A percentile compares a stretch with the other conserved stretches of the same genome.
Conservation (phyloP, 2,797 vertebrate species). For the Zenarchopterus dispar region DNA sequence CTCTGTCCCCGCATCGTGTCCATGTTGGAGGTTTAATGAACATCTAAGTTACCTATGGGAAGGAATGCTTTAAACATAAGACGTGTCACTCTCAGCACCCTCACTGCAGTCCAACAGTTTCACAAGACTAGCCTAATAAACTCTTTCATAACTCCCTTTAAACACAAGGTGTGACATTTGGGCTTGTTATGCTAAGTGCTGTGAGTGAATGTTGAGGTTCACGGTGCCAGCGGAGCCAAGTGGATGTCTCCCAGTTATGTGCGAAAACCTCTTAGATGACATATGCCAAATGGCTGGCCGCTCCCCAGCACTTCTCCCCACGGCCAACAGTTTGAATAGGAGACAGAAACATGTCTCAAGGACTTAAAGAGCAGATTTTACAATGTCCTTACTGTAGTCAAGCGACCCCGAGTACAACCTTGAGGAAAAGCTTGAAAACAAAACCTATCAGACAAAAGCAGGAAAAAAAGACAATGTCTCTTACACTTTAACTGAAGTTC, state of each 20-base stretch:
- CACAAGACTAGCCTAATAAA: constrained; percentile 14
- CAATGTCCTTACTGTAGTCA: constrained; percentile 42
- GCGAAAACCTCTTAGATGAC: constrained; percentile 72
- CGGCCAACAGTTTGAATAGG: constrained; percentile 24
- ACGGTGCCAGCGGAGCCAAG: constrained; percentile 40
- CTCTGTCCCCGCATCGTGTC: not conserved
- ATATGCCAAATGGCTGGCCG: constrained; percentile 74
- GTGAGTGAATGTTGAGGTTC: constrained; percentile 37
- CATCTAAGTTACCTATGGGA: not conserved
- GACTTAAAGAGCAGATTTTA: constrained; percentile 52
- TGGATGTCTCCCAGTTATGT: constrained; percentile 65
- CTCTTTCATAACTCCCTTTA: constrained; percentile 29
- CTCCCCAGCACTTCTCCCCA: constrained; percentile 54
- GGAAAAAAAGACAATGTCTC: constrained; percentile 33
- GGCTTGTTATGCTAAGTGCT: constrained; percentile 42
- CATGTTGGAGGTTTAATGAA: not conserved
- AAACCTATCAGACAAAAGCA: constrained; percentile 53
- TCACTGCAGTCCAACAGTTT: constrained; percentile 4
- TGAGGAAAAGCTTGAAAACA: constrained; percentile 59
- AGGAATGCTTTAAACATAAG: constrained; percentile 1
- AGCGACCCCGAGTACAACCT: constrained; percentile 43
- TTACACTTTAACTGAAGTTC: not conserved
- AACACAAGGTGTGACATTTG: constrained; percentile 56
- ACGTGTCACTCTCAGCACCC: not conserved
- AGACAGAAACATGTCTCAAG: constrained; percentile 42